Percentiles rank a stretch among this genome's conserved stretches.
Conservation (phyloP, 2,113 vertebrate genomes). For the Cairina moschata region DNA sequence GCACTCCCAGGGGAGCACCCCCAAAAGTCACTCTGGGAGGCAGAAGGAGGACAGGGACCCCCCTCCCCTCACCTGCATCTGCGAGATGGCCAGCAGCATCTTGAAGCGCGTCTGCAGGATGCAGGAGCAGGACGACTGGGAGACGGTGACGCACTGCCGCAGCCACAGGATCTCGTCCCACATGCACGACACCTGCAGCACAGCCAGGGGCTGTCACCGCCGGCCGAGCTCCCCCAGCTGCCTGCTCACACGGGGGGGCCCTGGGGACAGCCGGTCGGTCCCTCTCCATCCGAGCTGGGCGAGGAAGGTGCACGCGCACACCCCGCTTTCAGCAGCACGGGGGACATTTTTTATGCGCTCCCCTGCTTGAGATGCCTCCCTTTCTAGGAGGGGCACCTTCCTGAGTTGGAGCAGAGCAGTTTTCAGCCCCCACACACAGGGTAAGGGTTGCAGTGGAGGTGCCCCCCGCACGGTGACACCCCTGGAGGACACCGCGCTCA, state of each 20-base stretch:
- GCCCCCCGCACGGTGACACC: neutral
- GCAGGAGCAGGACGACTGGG: slow-evolving; percentile 88
- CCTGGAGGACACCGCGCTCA: neutral
- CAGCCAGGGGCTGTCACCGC: neutral
- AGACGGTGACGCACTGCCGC: slow-evolving; percentile 85
- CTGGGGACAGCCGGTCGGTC: neutral
- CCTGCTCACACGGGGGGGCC: accelerated
- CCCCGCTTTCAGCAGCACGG: neutral
- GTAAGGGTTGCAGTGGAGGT: neutral
- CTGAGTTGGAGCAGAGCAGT: neutral
- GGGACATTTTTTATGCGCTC: neutral
- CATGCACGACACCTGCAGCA: slow-evolving; percentile 84
- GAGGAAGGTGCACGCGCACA: accelerated
- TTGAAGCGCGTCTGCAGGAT: slow-evolving; percentile 89
- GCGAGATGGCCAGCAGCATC: slow-evolving; percentile 87
- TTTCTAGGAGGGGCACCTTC: neutral
- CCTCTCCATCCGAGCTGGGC: neutral
- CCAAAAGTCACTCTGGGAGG: neutral
- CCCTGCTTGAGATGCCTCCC: neutral
- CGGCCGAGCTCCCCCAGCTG: too few relatives aligned
- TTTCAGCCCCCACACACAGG: neutral
- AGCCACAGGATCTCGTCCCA: slow-evolving; percentile 92
- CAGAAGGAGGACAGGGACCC: accelerated
- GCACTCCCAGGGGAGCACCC: neutral
- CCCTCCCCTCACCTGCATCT: slow-evolving; percentile 82